These are phyloP conservation scores for Picathartes gymnocephalus DNA, from an alignment of 2,113 vertebrate species.

Conservation along the genomic window DNA sequence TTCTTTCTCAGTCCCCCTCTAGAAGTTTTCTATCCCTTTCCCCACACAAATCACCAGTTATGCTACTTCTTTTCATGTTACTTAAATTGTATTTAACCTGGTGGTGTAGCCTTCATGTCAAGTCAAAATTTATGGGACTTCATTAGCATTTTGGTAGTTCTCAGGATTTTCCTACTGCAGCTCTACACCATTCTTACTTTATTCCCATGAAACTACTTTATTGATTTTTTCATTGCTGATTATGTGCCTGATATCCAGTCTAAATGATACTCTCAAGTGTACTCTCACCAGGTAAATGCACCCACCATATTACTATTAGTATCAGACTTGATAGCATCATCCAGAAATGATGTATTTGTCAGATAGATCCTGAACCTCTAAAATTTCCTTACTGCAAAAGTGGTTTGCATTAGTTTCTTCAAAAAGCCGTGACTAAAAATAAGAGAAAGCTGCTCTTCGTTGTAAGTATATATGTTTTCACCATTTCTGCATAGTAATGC, in stretches of 20 bases:
- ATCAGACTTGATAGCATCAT: neutral
- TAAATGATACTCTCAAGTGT: conserved; percentile 78
- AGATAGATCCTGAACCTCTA: neutral
- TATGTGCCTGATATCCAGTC: neutral
- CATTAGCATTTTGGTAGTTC: neutral
- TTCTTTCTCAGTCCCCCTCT: neutral
- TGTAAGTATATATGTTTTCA: neutral
- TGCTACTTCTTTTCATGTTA: neutral
- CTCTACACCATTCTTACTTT: neutral
- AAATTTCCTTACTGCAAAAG: neutral
- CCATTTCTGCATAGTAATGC: neutral
- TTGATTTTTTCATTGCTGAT: neutral
- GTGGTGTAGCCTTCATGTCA: neutral
- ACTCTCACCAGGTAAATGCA: neutral
- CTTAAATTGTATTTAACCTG: neutral
- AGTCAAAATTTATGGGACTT: neutral
- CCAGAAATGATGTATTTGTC: neutral
- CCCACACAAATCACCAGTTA: neutral
- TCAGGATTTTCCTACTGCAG: neutral
- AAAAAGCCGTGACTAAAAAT: neutral
- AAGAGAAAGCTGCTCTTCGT: neutral
- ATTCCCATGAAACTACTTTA: conserved; percentile 1
- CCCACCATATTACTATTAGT: neutral
- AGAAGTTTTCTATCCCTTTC: neutral
- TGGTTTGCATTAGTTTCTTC: neutral